A percentile compares a stretch with the other conserved stretches of the same genome.
Evolutionary conservation across 2,888 invertebrate species (phyloP).

Genomic region (Synergus laeviventris): DNA sequence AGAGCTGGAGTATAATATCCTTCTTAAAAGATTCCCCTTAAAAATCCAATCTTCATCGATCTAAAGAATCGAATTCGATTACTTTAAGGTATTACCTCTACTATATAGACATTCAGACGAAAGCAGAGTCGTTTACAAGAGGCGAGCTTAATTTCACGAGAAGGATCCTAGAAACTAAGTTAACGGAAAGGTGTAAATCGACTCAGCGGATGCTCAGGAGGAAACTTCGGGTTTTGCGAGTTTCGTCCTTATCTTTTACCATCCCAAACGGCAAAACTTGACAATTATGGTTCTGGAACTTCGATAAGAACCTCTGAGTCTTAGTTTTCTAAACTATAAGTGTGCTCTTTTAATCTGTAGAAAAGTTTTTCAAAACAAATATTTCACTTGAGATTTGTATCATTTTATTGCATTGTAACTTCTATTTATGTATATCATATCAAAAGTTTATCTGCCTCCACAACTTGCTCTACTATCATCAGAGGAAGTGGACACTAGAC

Average conservation of each 20-base stretch:
- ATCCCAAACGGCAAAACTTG: slow-evolving; percentile 35
- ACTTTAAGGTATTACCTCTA: neutral
- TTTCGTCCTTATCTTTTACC: slow-evolving; percentile 39
- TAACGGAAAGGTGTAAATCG: slow-evolving; percentile 40
- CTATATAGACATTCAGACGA: slow-evolving; percentile 3
- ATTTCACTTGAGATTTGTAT: neutral
- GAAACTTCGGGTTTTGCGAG: slow-evolving; percentile 34
- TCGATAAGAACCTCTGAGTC: slow-evolving; percentile 17
- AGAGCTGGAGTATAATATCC: neutral
- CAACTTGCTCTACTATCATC: slow-evolving; percentile 4
- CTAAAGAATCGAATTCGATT: neutral
- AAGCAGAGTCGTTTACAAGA: slow-evolving; percentile 34
- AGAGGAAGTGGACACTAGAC: slow-evolving; percentile 46
- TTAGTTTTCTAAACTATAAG: slow-evolving; percentile 1
- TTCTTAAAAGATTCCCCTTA: neutral
- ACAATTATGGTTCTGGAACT: slow-evolving; percentile 32
- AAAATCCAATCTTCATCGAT: slow-evolving; percentile 17
- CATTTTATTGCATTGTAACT: neutral
- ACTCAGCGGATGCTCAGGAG: slow-evolving; percentile 27
- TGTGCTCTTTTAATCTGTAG: slow-evolving; percentile 17
- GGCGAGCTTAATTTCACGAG: slow-evolving; percentile 39
- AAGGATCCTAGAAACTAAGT: slow-evolving; percentile 39
- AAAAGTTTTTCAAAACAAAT: slow-evolving; percentile 16
- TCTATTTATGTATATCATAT: slow-evolving; percentile 12
- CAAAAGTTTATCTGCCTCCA: slow-evolving; percentile 2